phyloP scores from a whole-genome alignment of 2,888 invertebrate species.

The Campoplex nolae region DNA sequence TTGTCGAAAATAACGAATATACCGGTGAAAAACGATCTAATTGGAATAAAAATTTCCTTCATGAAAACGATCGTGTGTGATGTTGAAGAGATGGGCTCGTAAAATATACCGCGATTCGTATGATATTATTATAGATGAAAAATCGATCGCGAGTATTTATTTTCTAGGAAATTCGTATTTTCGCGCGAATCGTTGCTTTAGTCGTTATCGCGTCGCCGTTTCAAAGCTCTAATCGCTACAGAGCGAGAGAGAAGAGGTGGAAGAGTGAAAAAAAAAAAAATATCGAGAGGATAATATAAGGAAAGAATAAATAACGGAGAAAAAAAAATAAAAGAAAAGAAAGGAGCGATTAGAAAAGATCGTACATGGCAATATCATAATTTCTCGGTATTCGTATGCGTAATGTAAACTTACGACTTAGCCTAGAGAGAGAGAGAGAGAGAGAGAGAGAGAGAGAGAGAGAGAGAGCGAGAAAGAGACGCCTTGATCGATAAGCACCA shows the following conservation, averaged over 20 bases:
- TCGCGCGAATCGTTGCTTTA: background rate
- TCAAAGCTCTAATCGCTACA: background rate
- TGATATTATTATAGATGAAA: background rate
- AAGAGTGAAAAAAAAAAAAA: background rate
- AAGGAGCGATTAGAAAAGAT: conserved; percentile 23
- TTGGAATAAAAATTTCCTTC: too few species aligned
- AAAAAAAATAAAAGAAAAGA: background rate
- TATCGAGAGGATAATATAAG: background rate
- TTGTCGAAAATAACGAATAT: too few species aligned
- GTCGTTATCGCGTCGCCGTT: background rate
- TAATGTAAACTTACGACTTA: conserved; percentile 46
- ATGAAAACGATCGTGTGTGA: too few species aligned
- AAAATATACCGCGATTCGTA: too few species aligned
- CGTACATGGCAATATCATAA: conserved; percentile 19
- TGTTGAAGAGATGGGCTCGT: too few species aligned
- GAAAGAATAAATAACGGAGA: background rate
- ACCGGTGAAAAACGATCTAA: too few species aligned
- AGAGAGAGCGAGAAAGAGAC: background rate
- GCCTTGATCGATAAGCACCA: conserved; percentile 55
- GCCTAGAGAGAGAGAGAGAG: conserved; percentile 1
- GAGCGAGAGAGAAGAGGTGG: background rate
- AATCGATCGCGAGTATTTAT: background rate
- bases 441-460: background rate
- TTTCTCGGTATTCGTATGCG: conserved; percentile 49
- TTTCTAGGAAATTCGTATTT: background rate